phyloP scores from a whole-genome alignment of 2,113 vertebrate genomes.

The Apistogramma diplotaenia region DNA sequence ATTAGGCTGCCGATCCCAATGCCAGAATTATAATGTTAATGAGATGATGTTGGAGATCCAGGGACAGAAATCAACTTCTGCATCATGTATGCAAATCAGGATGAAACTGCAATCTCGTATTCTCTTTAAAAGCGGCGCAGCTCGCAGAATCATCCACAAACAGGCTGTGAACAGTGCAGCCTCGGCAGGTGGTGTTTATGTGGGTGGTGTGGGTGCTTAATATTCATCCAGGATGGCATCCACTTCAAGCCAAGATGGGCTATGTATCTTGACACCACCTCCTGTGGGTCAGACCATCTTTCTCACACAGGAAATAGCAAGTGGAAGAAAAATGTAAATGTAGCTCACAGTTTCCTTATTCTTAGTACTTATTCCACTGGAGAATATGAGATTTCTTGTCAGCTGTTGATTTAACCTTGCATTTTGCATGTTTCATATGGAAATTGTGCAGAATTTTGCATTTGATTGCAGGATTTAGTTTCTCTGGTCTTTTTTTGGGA shows the following conservation, averaged over 20 bases:
- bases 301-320: constrained; percentile 33
- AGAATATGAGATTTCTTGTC: neutral
- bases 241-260: constrained; percentile 54
- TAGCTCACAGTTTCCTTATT: neutral
- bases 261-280: constrained; percentile 47
- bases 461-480: neutral
- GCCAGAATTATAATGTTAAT: constrained; percentile 1
- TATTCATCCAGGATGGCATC: constrained; percentile 59
- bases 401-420: neutral
- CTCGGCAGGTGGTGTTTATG: constrained; percentile 62
- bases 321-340: neutral
- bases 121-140: constrained; percentile 1
- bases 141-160: constrained; percentile 14
- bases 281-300: constrained; percentile 32
- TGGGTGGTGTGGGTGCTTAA: constrained; percentile 64
- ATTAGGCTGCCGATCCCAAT: neutral
- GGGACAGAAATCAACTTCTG: neutral
- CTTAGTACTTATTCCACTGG: neutral
- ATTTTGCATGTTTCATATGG: neutral
- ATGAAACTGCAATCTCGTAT: neutral
- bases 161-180: constrained; percentile 38
- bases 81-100: neutral
- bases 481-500: neutral
- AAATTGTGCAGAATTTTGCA: neutral
- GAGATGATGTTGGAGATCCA: neutral